phyloP scores from a whole-genome alignment of 2,888 invertebrate genomes.

The Pandemis corylana region DNA sequence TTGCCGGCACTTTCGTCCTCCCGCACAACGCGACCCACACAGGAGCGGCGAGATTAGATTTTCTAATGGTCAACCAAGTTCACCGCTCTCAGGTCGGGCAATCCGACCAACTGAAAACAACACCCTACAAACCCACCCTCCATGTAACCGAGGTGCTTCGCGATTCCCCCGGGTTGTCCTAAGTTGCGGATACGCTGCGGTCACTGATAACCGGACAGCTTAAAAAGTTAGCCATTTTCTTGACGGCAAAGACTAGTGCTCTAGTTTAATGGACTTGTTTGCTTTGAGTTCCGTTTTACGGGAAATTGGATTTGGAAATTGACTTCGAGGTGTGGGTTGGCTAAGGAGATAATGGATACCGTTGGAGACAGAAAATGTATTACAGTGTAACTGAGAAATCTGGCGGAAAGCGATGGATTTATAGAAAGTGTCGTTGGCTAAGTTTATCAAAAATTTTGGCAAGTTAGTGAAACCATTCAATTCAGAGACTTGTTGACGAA shows the following conservation, averaged over 20 bases:
- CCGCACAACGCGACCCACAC: constrained; percentile 52
- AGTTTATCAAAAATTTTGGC: too few relatives aligned
- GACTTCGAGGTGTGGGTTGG: not conserved
- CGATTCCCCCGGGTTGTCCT: constrained; percentile 35
- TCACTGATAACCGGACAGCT: constrained; percentile 42
- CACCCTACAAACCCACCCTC: constrained; percentile 19
- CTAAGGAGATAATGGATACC: not conserved
- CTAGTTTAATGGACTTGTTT: constrained; percentile 14
- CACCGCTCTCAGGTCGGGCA: constrained; percentile 58
- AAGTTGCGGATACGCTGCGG: constrained; percentile 37
- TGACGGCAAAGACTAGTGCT: constrained; percentile 40
- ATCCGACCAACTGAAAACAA: constrained; percentile 43
- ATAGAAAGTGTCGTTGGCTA: too few relatives aligned
- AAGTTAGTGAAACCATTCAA: too few relatives aligned
- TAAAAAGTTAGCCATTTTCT: constrained; percentile 44
- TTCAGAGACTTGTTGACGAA: too few relatives aligned
- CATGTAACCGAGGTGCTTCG: constrained; percentile 22
- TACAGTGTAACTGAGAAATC: too few relatives aligned
- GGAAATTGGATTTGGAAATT: not conserved
- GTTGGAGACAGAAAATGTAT: too few relatives aligned
- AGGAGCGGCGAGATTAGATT: constrained; percentile 65
- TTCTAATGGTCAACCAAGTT: constrained; percentile 65
- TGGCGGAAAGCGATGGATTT: too few relatives aligned
- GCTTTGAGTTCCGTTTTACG: constrained; percentile 11
- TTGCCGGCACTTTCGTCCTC: constrained; percentile 37